These are phyloP conservation scores for Alosa sapidissima DNA, from an alignment of 2,797 vertebrate genomes.

Conservation along the genomic window DNA sequence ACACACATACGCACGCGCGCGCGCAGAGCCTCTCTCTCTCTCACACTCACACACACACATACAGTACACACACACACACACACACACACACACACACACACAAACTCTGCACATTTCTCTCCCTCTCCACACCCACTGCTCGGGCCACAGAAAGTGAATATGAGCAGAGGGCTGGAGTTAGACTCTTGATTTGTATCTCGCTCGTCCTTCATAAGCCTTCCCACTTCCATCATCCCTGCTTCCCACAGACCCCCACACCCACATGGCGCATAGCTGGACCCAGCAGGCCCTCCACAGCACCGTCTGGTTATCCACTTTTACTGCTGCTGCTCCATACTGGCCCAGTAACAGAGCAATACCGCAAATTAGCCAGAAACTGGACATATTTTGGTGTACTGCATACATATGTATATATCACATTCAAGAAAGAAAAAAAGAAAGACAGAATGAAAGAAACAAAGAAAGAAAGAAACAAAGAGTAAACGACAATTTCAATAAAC, in stretches of 20 bases:
- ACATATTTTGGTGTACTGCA: background rate
- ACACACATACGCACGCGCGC: slow-evolving; percentile 31
- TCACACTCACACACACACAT: too few species aligned
- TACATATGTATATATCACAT: background rate
- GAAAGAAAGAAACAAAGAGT: too few species aligned
- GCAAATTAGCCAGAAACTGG: background rate
- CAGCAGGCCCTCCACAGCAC: slow-evolving; percentile 76
- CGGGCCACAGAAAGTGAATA: slow-evolving; percentile 51
- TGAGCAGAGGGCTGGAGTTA: slow-evolving; percentile 65
- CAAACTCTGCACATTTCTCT: background rate
- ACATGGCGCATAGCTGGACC: slow-evolving; percentile 73
- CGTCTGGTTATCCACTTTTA: slow-evolving; percentile 78
- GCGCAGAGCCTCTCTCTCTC: background rate
- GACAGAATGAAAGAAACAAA: too few species aligned
- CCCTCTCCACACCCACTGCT: slow-evolving; percentile 9
- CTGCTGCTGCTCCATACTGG: slow-evolving; percentile 47
- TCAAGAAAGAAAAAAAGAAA: background rate
- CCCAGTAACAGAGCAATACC: background rate
- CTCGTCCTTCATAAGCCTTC: slow-evolving; percentile 63
- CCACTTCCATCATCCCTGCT: background rate
- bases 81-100: background rate
- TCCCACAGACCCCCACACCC: slow-evolving; percentile 69
- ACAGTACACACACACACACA: background rate
- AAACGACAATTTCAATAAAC: too few species aligned
- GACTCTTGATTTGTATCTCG: slow-evolving; percentile 79